A percentile compares a stretch with the other conserved stretches of the same genome.
Evolutionary conservation across 2,797 vertebrate genomes (phyloP).

Genomic region (Enoplosus armatus): DNA sequence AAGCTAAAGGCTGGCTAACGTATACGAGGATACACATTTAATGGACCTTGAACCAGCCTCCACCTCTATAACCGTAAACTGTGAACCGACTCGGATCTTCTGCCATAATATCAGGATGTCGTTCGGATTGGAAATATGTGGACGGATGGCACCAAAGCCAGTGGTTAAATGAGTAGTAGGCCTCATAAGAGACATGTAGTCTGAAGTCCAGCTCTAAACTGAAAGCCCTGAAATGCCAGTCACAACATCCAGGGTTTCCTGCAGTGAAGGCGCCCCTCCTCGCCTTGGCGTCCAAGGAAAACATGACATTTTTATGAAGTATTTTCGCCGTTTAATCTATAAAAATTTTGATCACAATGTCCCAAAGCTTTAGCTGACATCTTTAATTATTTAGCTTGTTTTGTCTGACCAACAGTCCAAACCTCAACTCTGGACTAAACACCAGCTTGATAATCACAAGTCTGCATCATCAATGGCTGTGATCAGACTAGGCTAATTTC

Average conservation of each 20-base stretch:
- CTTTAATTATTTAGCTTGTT: slow-evolving; percentile 1
- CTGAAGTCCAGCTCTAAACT: background rate
- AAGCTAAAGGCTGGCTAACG: background rate
- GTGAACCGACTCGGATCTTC: background rate
- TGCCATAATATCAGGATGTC: background rate
- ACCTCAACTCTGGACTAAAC: background rate
- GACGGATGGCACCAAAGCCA: background rate
- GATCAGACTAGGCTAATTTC: background rate
- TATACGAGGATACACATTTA: background rate
- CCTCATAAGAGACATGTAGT: background rate
- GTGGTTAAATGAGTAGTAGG: background rate
- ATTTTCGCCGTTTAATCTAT: too few relatives aligned
- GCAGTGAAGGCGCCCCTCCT: too few relatives aligned
- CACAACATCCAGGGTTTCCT: too few relatives aligned
- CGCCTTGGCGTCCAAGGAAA: background rate
- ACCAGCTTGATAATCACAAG: background rate
- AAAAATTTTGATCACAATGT: too few relatives aligned
- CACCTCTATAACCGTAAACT: background rate
- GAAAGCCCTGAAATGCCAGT: background rate
- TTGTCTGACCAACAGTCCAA: background rate
- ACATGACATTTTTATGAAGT: background rate
- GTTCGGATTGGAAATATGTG: background rate
- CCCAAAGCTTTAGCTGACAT: background rate
- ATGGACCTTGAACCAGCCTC: background rate
- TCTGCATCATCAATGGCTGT: background rate